These are phyloP conservation scores for Dermatemys mawii DNA, from an alignment of 2,113 vertebrate species.

Conservation along the genomic window DNA sequence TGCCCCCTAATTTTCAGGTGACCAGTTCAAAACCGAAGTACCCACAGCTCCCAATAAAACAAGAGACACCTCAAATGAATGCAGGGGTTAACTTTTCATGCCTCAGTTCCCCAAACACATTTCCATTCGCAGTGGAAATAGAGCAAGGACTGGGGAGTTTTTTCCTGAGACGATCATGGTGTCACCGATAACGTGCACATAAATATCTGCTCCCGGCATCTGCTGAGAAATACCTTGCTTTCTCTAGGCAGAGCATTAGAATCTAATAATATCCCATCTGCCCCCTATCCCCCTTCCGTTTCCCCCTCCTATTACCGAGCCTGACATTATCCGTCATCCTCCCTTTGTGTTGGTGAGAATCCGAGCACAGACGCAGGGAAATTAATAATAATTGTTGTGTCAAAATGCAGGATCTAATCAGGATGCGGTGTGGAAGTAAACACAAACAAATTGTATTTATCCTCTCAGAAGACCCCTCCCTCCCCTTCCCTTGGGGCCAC, in stretches of 20 bases:
- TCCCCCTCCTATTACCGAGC: slow-evolving; percentile 74
- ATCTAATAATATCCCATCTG: slow-evolving; percentile 71
- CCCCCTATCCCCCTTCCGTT: neutral
- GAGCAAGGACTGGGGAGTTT: neutral
- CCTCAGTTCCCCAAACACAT: neutral
- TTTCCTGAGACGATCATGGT: neutral
- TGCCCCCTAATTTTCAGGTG: neutral
- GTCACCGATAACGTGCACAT: fast-evolving
- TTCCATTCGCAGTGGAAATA: neutral
- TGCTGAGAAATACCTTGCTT: slow-evolving; percentile 58
- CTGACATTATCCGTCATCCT: slow-evolving; percentile 76
- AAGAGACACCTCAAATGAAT: fast-evolving
- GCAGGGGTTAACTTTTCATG: neutral
- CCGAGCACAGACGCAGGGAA: slow-evolving; percentile 74
- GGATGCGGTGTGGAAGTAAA: slow-evolving; percentile 77
- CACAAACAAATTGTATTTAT: slow-evolving; percentile 83
- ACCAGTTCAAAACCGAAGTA: neutral
- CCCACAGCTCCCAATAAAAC: neutral
- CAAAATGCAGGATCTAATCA: slow-evolving; percentile 76
- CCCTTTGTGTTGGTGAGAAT: slow-evolving; percentile 75
- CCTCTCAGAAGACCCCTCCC: slow-evolving; percentile 72
- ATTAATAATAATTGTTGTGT: slow-evolving; percentile 84
- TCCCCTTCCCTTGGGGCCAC: slow-evolving; percentile 53
- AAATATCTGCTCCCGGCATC: slow-evolving; percentile 14
- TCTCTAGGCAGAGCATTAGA: neutral